Evolutionary conservation across 2,797 vertebrate species (phyloP), one percentile per base, ranked within the genome.

Genomic region (Menidia menidia): DNA sequence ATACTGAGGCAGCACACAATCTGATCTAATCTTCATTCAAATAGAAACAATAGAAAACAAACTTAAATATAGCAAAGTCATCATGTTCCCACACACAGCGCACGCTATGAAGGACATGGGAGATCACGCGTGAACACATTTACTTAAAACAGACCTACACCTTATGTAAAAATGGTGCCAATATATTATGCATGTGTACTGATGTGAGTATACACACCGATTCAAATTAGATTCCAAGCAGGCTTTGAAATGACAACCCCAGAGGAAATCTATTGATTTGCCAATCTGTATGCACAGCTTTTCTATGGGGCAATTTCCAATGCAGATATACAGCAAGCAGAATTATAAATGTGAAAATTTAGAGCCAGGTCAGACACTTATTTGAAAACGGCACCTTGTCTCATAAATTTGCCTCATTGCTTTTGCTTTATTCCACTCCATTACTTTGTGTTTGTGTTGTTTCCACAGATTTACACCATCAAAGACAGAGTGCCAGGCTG

Each of bases 261-360:
- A 73, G 75, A 68, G 68, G 64, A 83, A 68, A 68, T 39, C 47
- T 85, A 86, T 84, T 85, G 82, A 87, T 87, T 85, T 64, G 5
- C 61, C 56, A 47, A 68, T 88, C 70, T 84, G 73, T 81, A 80
- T 84, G 77, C 81, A 71, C 30, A 25, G 33, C 35, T 79, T 64
- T 71, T 78, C 59, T 47, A 55, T 53, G 74, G 62, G 25, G 58
- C 1, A 43, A 60, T 56, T 68, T 71, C 19, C 52, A 67, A 73
- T 47, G 60, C 43, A 79, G 43, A 68, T 25, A 68, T 25, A 32
- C 57, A 15, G 19, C 4, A 54, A 52, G 19, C 50, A 30, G 50
- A 61, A 75, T 69, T 42, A 41, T 55, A 53, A 13, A 56, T 14
- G 32, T 58, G 16, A 63, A 35, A 59, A 50, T 30, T 25, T 14